Base-by-base conservation (phyloP, 2,797 vertebrate genomes). In the Ceyx erithaca region DNA sequence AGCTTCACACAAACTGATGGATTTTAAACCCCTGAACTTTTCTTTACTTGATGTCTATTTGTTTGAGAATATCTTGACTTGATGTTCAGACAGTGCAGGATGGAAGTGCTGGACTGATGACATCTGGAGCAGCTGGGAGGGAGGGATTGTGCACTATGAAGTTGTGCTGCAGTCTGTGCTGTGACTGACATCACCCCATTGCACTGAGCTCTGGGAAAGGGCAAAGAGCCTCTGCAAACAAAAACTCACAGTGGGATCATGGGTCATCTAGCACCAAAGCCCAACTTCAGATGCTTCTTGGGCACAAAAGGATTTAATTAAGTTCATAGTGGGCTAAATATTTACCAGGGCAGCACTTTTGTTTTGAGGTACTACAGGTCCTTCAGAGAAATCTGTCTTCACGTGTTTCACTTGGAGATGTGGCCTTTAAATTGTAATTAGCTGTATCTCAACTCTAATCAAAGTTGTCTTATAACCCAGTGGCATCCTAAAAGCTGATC, bases 1-100 rank as follows among this genome's bases (percentile, higher is more conserved):
- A 80, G 58, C 76, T 68, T 58, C 33, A 64, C 5, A 2, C 8
- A 49, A 61, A n/a, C 21, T 28, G 20, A 40, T 19, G 62, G 5
- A 31, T 91, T 66, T 69, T 71, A 69, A 94, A 85, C 7, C 30
- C 28, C 17, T 87, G 76, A 86, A 55, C 75, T 92, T 92, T 76
- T 81, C 78, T 90, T 95, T 89, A 71, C 69, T 87, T 71, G 80
- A 30, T 87, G 54, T 58, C 62, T 78, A 1, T 80, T 75, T 84
- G 54, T 77, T 90, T 57, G 70, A 79, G 66, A 92, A 33, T 72
- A 55, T 68, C 72, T 64, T 83, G 87, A 77, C 80, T 76, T 85
- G 89, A 48, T 57, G 3, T 73, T 92, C 64, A 1, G 7, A 33
- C 46, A 58, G 62, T 17, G 43, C 43, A 81, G 71, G 71, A n/a